Evolutionary conservation across 2,888 invertebrate species (phyloP).

Genomic region (Artemia sinica): DNA sequence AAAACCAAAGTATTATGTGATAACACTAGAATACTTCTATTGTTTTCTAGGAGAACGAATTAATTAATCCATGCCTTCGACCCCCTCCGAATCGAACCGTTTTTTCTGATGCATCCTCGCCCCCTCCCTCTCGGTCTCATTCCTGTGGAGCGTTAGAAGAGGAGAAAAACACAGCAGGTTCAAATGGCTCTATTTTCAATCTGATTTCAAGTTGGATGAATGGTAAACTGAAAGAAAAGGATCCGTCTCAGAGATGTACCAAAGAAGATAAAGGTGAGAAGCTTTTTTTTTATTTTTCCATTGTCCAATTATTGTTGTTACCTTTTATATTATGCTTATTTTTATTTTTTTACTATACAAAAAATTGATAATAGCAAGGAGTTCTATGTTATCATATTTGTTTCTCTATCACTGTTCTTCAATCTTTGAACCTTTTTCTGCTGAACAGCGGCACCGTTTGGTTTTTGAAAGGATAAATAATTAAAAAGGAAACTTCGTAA

Average conservation of each 20-base stretch:
- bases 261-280: not conserved
- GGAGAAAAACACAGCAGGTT: not conserved
- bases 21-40: not conserved
- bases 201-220: constrained; percentile 6
- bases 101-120: not conserved
- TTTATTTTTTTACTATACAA: too few relatives aligned
- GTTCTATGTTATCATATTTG: too few relatives aligned
- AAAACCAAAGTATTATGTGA: too few relatives aligned
- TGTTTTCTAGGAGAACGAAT: not conserved
- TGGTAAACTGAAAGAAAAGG: not conserved
- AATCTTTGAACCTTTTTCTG: too few relatives aligned
- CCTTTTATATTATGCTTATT: too few relatives aligned
- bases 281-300: too few relatives aligned
- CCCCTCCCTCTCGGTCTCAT: constrained; percentile 11
- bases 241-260: not conserved
- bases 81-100: constrained; percentile 7
- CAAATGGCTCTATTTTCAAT: not conserved
- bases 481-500: too few relatives aligned
- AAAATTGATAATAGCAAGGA: too few relatives aligned
- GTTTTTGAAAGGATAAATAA: too few relatives aligned
- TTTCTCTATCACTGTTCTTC: too few relatives aligned
- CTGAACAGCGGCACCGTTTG: too few relatives aligned
- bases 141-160: constrained; percentile 2
- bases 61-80: not conserved
- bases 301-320: too few relatives aligned